Conservation (phyloP, 2,113 vertebrate species). For the Litocranius walleri region DNA sequence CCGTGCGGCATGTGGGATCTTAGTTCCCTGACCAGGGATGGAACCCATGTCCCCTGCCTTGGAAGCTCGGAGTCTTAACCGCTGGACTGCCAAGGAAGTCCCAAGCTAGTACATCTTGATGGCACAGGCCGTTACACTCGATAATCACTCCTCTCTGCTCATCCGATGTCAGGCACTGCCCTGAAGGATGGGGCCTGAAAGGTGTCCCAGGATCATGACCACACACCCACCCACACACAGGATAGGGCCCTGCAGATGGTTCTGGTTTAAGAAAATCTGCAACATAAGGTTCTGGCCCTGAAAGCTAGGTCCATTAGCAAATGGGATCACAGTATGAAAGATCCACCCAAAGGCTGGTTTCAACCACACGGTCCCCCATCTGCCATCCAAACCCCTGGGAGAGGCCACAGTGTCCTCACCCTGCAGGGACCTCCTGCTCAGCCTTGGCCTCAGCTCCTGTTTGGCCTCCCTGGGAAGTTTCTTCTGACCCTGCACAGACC, state of each 20-base stretch:
- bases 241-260: background rate
- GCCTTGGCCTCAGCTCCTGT: background rate
- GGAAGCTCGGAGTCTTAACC: background rate
- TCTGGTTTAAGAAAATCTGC: background rate
- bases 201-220: background rate
- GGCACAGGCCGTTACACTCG: fast-evolving
- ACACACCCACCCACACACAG: too few relatives aligned
- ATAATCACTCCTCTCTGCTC: background rate
- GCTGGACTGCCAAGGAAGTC: background rate
- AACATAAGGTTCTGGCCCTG: background rate
- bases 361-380: background rate
- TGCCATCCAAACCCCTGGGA: background rate
- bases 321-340: background rate
- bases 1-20: background rate
- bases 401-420: background rate
- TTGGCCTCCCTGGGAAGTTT: background rate
- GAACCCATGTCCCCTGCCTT: background rate
- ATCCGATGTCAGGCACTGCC: too few relatives aligned
- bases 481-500: background rate
- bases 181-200: background rate
- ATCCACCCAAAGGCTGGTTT: background rate
- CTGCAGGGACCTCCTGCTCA: background rate
- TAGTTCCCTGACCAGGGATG: background rate
- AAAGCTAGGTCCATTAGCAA: background rate
- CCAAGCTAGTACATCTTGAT: background rate